These are phyloP conservation scores for Hydraecia micacea DNA, from an alignment of 2,888 invertebrate genomes.

Conservation along the genomic window DNA sequence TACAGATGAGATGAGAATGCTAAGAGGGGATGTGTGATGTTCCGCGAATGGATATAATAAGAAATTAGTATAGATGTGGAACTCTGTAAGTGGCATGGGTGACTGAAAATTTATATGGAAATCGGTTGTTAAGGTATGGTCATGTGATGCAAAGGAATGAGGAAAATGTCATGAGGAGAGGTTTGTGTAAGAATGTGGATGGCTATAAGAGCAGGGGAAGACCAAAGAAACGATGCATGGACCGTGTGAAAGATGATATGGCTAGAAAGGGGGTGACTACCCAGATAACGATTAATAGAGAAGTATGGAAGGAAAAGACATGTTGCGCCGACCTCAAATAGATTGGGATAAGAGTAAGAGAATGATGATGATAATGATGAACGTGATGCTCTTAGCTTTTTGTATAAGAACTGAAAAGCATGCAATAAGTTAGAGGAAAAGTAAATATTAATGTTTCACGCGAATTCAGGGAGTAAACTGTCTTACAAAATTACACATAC, in stretches of 20 bases:
- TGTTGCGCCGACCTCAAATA: neutral
- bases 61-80: neutral
- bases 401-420: neutral
- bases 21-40: neutral
- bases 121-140: neutral
- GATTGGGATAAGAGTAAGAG: neutral
- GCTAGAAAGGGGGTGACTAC: neutral
- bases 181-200: neutral
- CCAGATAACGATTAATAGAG: neutral
- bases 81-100: neutral
- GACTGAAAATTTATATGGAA: neutral
- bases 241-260: neutral
- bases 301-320: neutral
- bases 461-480: neutral
- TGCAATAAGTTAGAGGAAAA: neutral
- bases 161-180: neutral
- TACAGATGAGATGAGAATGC: neutral
- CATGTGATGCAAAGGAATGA: neutral
- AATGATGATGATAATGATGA: neutral
- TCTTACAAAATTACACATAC: neutral
- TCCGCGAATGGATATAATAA: too few species aligned
- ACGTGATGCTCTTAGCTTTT: neutral
- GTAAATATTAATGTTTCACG: neutral
- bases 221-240: neutral
- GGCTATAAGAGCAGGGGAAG: neutral